Conservation (phyloP, 2,888 invertebrate genomes). For the Diplazon laetatorius region DNA sequence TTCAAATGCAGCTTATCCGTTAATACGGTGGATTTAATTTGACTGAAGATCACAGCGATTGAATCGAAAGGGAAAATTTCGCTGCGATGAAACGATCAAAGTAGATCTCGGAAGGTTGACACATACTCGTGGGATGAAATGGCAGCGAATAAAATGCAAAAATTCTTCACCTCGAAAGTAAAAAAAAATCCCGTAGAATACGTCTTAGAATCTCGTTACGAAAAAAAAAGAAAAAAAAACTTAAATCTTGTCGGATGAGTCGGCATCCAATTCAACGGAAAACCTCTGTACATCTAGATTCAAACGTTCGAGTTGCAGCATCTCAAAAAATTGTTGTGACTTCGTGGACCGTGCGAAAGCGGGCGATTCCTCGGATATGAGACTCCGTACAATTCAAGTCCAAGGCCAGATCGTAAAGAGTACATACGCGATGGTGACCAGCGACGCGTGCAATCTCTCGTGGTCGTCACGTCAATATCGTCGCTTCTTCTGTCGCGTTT, state of each 20-base stretch:
- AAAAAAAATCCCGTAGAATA: background rate
- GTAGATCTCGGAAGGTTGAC: background rate
- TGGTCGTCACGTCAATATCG: conserved; percentile 22
- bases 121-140: too few species aligned
- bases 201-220: background rate
- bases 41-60: too few species aligned
- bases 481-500: conserved; percentile 22
- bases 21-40: too few species aligned
- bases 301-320: background rate
- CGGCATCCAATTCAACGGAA: background rate
- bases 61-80: too few species aligned
- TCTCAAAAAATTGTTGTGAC: background rate
- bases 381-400: conserved; percentile 29
- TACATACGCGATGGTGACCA: conserved; percentile 1
- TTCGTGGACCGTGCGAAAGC: background rate
- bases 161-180: background rate
- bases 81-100: background rate
- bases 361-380: conserved; percentile 7
- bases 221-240: background rate
- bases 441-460: conserved; percentile 24
- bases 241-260: background rate
- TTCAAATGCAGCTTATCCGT: too few species aligned
- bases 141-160: too few species aligned
- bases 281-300: background rate
- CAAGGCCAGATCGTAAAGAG: conserved; percentile 19